These are phyloP conservation scores for Echinarachnius parma DNA, from an alignment of 53 echinoderm and acorn worm species.

Conservation along the genomic window DNA sequence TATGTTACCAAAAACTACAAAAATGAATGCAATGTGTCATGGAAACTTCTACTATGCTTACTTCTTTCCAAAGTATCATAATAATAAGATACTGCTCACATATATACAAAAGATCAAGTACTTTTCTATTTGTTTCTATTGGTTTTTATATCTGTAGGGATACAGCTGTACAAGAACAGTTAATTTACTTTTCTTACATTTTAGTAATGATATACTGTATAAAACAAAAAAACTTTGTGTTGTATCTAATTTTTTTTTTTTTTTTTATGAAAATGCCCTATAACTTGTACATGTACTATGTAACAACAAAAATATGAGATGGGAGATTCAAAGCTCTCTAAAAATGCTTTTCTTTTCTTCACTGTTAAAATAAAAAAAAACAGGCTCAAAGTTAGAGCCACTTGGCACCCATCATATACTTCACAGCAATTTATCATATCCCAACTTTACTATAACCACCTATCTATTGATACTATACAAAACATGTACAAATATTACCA, in stretches of 20 bases:
- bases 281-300: not conserved
- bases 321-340: not conserved
- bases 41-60: no score
- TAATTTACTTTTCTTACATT: conserved; percentile 2
- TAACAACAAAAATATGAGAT: not conserved
- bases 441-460: no score
- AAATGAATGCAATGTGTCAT: no score
- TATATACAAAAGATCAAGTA: conserved; percentile 16
- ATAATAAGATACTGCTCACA: conserved; percentile 11
- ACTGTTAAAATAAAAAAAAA: not conserved
- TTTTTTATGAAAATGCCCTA: not conserved
- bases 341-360: no score
- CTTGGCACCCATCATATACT: no score
- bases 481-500: not conserved
- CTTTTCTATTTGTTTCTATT: not conserved
- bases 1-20: no score
- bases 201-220: not conserved
- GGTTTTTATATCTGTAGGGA: not conserved
- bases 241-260: not conserved
- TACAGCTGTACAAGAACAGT: not conserved
- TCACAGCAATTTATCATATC: no score
- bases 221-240: not conserved
- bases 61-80: conserved; percentile 5
- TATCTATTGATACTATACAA: not conserved
- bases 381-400: conserved; percentile 9